Evolutionary conservation across 2,113 vertebrate genomes (phyloP).

Genomic region (Dicaeum eximium): DNA sequence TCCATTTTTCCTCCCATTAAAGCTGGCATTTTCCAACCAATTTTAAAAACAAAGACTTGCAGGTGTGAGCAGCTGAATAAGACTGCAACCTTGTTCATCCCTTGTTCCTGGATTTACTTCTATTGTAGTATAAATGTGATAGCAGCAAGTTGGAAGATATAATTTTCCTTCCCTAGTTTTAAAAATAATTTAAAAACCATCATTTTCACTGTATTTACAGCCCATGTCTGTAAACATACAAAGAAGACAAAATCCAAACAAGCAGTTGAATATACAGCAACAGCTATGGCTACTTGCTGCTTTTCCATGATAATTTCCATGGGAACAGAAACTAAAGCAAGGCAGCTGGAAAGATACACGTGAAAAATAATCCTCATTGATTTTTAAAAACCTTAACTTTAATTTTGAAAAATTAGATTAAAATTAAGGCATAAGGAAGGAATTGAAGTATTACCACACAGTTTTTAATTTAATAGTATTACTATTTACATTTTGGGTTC

Average conservation of each 20-base stretch:
- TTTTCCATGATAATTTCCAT: constrained; percentile 6
- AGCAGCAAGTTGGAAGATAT: not conserved
- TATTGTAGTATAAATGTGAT: accelerated
- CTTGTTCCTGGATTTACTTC: not conserved
- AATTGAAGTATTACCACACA: not conserved
- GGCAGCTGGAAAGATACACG: not conserved
- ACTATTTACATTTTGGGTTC: not conserved
- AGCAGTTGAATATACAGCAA: not conserved
- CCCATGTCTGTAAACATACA: not conserved
- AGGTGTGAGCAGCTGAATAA: not conserved
- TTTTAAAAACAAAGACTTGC: not conserved
- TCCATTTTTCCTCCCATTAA: not conserved
- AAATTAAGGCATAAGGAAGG: not conserved
- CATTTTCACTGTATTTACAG: not conserved
- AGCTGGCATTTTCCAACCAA: not conserved
- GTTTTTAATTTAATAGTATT: not conserved
- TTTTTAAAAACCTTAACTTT: not conserved
- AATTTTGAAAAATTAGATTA: not conserved
- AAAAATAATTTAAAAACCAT: not conserved
- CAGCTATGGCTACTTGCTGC: not conserved
- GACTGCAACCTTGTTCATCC: not conserved
- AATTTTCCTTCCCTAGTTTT: not conserved
- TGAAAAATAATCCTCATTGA: not conserved
- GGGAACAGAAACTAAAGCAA: not conserved
- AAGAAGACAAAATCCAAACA: not conserved